Percentiles rank a stretch among this genome's conserved stretches.
These are phyloP conservation scores for Hypocryptadius cinnamomeus DNA, from an alignment of 2,113 vertebrate genomes.

Conservation along the genomic window DNA sequence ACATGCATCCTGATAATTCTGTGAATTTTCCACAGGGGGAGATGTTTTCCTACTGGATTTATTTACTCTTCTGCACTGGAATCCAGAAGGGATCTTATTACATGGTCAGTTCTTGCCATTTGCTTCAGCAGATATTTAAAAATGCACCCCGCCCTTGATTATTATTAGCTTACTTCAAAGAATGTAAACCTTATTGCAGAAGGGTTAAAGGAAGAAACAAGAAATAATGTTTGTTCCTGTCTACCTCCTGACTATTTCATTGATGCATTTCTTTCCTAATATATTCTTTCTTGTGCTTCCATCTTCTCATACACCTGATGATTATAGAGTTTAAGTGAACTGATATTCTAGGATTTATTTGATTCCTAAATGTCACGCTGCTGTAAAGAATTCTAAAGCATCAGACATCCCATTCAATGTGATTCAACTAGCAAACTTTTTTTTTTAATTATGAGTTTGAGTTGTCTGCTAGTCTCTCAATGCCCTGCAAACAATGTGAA, in stretches of 20 bases:
- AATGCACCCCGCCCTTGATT: not conserved
- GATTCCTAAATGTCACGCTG: not conserved
- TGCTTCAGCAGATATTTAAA: not conserved
- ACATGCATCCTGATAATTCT: not conserved
- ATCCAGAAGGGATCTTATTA: not conserved
- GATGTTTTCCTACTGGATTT: not conserved
- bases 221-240: not conserved
- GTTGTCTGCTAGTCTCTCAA: not conserved
- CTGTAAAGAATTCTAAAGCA: not conserved
- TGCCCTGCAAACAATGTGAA: not conserved
- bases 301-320: not conserved
- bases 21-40: conserved; percentile 25
- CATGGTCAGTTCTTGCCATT: not conserved
- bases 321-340: not conserved
- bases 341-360: not conserved
- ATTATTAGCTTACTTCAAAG: not conserved
- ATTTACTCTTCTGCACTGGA: not conserved
- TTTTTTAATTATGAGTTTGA: not conserved
- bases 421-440: not conserved
- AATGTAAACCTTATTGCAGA: not conserved
- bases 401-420: not conserved
- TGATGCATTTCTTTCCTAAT: not conserved
- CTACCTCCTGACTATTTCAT: not conserved
- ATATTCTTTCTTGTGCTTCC: not conserved
- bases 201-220: not conserved